Evolutionary conservation across 2,797 vertebrate species (phyloP), one percentile per base, ranked within the genome.

Genomic region (Smutsia temminckii): DNA sequence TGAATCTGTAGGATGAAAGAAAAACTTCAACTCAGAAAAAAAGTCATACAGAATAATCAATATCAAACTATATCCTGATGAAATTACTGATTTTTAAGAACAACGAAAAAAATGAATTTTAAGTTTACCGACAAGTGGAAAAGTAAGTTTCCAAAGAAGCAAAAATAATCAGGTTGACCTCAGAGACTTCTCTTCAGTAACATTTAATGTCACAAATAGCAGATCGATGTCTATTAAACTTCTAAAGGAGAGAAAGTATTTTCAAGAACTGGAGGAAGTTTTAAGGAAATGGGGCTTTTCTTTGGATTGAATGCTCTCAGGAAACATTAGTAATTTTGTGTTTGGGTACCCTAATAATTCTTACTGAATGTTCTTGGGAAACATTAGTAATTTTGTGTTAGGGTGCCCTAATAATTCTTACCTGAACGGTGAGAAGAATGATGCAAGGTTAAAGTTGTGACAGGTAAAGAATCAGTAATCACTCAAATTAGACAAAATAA

Each of bases 1-100:
- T 66, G 16, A 95, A 90, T 55, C 40, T 80, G 49, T 0, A 75
- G 12, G 4, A 64, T 92, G 46, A 85, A 92, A 77, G 66, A 77
- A 80, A 87, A 91, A 84, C 3, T 42, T 92, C 49, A 86, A 18
- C 81, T 12, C 14, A 51, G 69, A 64, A 90, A 59, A 80, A 75
- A 87, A 46, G 42, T 64, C 20, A 42, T 46, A 49, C 23, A 75
- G 51, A 84, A 78, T 72, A 81, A 97, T 66, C 91, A 96, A 84
- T 63, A 29, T 14, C 32, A 93, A 84, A 6, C 32, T 66, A 37
- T 81, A 66, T 57, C 57, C 23, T 63, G 16, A 53, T 77, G 80
- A 90, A 69, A 46, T 69, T 49, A 69, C 3, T 16, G 10, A 81
- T 55, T 27, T 88, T 90, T 20, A 87, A 64, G 40, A 71, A 34